Evolutionary conservation across 2,113 vertebrate genomes (phyloP).

Genomic region (Lipotes vexillifer): DNA sequence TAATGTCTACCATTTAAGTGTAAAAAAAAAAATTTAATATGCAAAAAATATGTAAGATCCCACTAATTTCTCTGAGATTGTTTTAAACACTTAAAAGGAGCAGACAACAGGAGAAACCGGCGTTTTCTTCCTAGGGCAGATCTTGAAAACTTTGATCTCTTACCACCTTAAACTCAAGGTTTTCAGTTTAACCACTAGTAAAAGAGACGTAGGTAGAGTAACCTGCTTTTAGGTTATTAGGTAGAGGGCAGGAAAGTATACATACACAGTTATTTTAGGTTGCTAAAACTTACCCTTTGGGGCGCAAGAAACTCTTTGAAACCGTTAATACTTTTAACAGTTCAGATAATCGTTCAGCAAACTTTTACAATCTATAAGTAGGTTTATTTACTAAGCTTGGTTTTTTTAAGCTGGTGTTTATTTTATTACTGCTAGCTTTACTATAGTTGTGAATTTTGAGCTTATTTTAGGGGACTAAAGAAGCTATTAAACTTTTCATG

Average conservation of each 20-base stretch:
- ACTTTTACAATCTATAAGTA: conserved; percentile 46
- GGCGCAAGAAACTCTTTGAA: conserved; percentile 2
- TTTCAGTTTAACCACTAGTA: background rate
- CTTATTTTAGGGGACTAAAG: conserved; percentile 37
- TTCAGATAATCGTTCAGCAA: background rate
- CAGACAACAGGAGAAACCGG: background rate
- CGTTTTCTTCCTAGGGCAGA: background rate
- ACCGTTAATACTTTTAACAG: conserved; percentile 41
- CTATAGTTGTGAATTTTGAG: conserved; percentile 27
- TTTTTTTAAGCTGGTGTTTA: conserved; percentile 55
- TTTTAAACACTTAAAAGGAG: background rate
- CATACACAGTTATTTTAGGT: background rate
- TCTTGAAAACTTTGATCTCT: background rate
- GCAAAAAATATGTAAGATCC: background rate
- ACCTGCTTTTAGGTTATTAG: background rate
- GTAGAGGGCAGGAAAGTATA: background rate
- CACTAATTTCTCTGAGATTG: background rate
- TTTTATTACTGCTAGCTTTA: conserved; percentile 55
- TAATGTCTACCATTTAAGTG: background rate
- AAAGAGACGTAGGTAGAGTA: background rate
- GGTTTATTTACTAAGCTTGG: conserved; percentile 27
- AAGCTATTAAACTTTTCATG: conserved; percentile 48
- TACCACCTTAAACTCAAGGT: background rate
- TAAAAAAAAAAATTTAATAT: background rate
- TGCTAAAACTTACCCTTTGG: background rate